phyloP scores from a whole-genome alignment of 2,113 vertebrate genomes.

The Mungos mungo region DNA sequence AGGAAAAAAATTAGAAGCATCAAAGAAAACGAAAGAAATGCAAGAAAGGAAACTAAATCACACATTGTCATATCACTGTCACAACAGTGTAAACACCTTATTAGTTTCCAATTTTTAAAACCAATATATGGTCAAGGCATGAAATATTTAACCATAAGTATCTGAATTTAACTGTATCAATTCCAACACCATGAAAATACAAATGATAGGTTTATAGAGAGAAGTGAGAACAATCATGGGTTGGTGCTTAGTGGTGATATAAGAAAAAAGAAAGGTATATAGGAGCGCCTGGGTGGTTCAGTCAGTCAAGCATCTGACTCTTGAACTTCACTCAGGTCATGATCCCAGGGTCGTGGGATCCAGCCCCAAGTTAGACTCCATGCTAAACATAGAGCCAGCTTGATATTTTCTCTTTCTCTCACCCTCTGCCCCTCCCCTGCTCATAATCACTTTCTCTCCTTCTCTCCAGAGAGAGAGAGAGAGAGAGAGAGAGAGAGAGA shows the following conservation, averaged over 20 bases:
- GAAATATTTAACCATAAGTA: neutral
- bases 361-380: no score
- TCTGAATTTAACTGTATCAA: neutral
- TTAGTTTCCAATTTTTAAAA: slow-evolving; percentile 20
- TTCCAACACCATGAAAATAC: neutral
- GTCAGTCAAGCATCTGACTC: no score
- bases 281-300: no score
- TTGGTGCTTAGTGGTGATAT: neutral
- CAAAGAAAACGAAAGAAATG: neutral
- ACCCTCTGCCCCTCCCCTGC: no score
- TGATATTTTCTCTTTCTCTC: no score
- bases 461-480: no score
- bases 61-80: neutral
- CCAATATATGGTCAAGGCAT: neutral
- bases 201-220: neutral
- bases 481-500: no score
- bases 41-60: neutral
- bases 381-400: no score
- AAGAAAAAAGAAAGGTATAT: neutral
- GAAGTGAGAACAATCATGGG: neutral
- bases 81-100: neutral
- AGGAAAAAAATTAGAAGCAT: neutral
- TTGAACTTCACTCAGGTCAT: no score
- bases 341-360: no score
- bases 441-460: no score